Conservation (phyloP, 2,113 vertebrate genomes). For the Engystomops pustulosus region DNA sequence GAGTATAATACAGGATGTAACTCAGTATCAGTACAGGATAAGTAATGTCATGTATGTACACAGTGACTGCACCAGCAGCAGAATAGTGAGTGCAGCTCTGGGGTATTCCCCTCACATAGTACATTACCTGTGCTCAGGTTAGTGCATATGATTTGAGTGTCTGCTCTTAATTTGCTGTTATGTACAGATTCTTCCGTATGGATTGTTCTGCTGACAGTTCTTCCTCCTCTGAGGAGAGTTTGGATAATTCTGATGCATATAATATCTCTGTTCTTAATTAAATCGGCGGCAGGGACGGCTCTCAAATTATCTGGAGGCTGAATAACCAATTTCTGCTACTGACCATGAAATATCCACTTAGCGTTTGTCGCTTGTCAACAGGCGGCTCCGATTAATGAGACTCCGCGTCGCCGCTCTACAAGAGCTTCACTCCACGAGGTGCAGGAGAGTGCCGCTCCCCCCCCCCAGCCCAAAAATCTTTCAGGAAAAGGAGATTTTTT, state of each 20-base stretch:
- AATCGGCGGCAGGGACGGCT: constrained; percentile 13
- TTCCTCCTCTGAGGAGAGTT: background rate
- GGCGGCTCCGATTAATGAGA: constrained; percentile 34
- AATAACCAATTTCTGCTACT: background rate
- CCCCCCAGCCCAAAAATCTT: background rate
- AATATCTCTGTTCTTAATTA: constrained; percentile 19
- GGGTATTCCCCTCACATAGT: background rate
- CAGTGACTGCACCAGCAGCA: too few relatives aligned
- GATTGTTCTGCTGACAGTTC: background rate
- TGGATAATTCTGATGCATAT: constrained; percentile 7
- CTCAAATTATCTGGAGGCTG: background rate
- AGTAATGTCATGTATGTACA: too few relatives aligned
- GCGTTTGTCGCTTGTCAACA: constrained; percentile 25
- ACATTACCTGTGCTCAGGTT: background rate
- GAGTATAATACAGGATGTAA: too few relatives aligned
- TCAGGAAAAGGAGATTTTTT: background rate
- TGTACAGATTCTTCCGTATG: background rate
- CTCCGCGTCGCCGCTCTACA: background rate
- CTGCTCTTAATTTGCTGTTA: too few relatives aligned
- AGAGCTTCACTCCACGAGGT: background rate
- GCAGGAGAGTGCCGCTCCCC: background rate
- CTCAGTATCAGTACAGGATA: too few relatives aligned
- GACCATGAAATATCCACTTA: constrained; percentile 47
- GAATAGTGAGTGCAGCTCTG: too few relatives aligned
- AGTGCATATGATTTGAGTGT: background rate